A percentile compares a stretch with the other conserved stretches of the same genome.
Evolutionary conservation across 2,113 vertebrate genomes (phyloP).

Genomic region (Platycercus adscitus): DNA sequence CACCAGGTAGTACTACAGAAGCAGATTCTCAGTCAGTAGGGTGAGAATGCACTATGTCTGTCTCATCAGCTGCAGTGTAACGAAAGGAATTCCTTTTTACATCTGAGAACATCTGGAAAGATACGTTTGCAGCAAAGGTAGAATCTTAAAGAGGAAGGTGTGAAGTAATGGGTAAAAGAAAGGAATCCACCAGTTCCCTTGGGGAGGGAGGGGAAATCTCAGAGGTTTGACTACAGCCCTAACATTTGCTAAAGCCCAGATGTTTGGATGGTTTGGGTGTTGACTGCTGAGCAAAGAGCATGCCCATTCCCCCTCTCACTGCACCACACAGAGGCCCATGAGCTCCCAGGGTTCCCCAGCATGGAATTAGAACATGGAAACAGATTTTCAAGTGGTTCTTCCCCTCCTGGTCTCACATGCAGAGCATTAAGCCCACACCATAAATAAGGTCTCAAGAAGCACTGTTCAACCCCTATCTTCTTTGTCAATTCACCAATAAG

Average conservation of each 20-base stretch:
- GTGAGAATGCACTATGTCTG: background rate
- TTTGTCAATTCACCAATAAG: background rate
- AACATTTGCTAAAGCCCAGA: slow-evolving; percentile 1
- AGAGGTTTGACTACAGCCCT: background rate
- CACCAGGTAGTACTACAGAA: background rate
- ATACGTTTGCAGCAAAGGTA: background rate
- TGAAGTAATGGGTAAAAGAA: slow-evolving; percentile 34
- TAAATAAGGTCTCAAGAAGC: background rate
- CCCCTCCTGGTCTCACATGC: background rate
- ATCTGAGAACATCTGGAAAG: slow-evolving; percentile 26
- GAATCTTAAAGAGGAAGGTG: slow-evolving; percentile 10
- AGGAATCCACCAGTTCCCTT: background rate
- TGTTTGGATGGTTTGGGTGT: background rate
- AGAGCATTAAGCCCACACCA: background rate
- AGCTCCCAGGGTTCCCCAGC: background rate
- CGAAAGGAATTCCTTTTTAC: background rate
- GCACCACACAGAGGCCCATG: background rate
- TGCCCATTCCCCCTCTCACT: background rate
- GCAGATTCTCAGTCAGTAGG: background rate
- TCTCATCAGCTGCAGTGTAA: background rate
- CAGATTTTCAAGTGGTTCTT: background rate
- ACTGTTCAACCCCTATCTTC: background rate
- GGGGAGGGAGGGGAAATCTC: slow-evolving; percentile 21
- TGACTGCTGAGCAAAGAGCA: background rate
- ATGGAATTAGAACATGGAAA: background rate